Conservation (phyloP, 2,113 vertebrate genomes). For the Thymallus thymallus region DNA sequence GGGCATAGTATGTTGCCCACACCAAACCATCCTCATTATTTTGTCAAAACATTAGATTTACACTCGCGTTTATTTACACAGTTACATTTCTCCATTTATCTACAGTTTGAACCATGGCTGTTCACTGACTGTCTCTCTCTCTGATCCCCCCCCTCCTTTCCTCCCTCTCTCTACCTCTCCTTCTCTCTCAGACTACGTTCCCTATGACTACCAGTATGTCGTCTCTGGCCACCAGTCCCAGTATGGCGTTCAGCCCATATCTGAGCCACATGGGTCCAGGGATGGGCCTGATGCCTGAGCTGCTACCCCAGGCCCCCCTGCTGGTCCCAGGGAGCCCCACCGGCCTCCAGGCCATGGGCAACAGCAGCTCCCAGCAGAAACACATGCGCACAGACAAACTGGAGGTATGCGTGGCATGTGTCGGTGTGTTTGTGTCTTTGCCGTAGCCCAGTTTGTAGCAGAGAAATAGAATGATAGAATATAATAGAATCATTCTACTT, state of each 20-base stretch:
- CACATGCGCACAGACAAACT: constrained; percentile 93
- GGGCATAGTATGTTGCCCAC: background rate
- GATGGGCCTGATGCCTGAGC: constrained; percentile 92
- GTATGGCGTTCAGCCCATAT: constrained; percentile 94
- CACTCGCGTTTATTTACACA: no score
- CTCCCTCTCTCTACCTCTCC: constrained; percentile 3
- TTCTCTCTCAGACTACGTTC: constrained; percentile 80
- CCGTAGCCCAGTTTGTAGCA: constrained; percentile 13
- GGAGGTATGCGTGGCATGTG: constrained; percentile 79
- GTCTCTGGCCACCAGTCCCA: constrained; percentile 58
- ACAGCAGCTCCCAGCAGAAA: constrained; percentile 84
- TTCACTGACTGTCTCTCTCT: no score
- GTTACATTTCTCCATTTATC: no score
- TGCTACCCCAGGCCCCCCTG: constrained; percentile 88
- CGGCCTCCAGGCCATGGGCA: constrained; percentile 77
- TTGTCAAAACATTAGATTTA: no score
- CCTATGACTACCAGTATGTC: constrained; percentile 70
- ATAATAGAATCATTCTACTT: no score
- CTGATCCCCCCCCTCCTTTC: constrained; percentile 1
- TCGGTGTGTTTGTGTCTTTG: background rate
- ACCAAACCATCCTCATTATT: no score
- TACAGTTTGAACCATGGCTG: no score
- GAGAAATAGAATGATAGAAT: no score
- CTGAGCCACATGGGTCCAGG: constrained; percentile 89
- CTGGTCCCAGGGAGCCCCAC: constrained; percentile 91